Percentiles rank a stretch among this genome's conserved stretches.
phyloP scores from a whole-genome alignment of 2,797 vertebrate genomes.

The Sebastolobus altivelis region DNA sequence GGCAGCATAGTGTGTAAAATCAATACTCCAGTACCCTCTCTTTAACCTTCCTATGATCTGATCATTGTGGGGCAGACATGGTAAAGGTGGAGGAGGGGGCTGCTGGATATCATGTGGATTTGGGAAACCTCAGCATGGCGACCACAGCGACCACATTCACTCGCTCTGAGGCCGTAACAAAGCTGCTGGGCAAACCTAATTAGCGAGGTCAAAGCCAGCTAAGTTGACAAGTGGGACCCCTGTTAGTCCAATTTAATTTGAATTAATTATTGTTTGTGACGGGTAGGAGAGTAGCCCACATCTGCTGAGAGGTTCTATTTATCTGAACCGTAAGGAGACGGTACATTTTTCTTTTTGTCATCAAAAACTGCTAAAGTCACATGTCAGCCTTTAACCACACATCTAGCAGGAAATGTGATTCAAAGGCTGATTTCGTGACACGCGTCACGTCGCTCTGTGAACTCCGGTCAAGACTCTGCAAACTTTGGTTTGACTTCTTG shows the following conservation, averaged over 20 bases:
- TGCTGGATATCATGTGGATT: slow-evolving; percentile 72
- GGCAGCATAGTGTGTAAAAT: slow-evolving; percentile 53
- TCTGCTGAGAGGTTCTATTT: not conserved
- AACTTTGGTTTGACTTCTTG: not conserved
- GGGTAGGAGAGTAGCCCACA: not conserved
- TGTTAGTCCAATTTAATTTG: slow-evolving; percentile 47
- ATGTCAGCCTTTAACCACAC: not conserved
- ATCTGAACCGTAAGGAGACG: not conserved
- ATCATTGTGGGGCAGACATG: slow-evolving; percentile 9
- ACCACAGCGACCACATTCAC: slow-evolving; percentile 74
- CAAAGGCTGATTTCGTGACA: not conserved
- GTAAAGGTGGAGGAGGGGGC: slow-evolving; percentile 51
- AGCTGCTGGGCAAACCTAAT: slow-evolving; percentile 62
- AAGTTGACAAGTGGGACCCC: slow-evolving; percentile 20
- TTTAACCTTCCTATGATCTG: not conserved
- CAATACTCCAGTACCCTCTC: not conserved
- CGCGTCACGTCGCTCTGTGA: not conserved
- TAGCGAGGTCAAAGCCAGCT: slow-evolving; percentile 51
- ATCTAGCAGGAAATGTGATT: slow-evolving; percentile 35
- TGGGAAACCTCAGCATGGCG: slow-evolving; percentile 69
- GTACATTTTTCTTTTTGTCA: not conserved
- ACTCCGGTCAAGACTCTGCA: not conserved
- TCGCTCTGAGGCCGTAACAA: slow-evolving; percentile 67
- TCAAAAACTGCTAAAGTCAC: not conserved
- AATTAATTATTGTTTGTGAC: slow-evolving; percentile 21